A percentile compares a stretch with the other conserved stretches of the same genome.
These are phyloP conservation scores for Brachypteracias leptosomus DNA, from an alignment of 2,113 vertebrate genomes.

Conservation along the genomic window DNA sequence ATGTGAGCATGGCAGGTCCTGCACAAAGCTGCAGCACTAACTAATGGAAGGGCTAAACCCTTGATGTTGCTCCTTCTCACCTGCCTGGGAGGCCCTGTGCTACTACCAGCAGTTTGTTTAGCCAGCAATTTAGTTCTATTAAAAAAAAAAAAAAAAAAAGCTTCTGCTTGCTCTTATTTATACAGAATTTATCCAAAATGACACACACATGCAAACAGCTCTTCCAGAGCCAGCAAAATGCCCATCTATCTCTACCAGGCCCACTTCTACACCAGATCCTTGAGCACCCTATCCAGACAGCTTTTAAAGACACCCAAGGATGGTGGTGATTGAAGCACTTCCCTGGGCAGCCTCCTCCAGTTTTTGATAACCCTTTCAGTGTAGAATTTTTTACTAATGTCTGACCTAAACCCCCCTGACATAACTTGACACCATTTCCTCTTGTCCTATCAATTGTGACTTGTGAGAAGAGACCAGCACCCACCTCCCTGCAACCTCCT, in stretches of 20 bases:
- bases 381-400: no score
- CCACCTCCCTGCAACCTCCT: background rate
- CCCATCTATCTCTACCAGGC: no score
- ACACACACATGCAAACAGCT: background rate
- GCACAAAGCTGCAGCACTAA: background rate
- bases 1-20: rapidly evolving
- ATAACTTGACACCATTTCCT: no score
- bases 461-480: no score
- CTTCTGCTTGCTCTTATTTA: background rate
- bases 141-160: background rate
- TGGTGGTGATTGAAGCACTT: no score
- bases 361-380: no score
- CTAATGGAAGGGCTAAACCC: background rate
- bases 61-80: background rate
- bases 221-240: background rate
- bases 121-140: background rate
- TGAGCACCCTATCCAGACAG: no score
- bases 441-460: no score
- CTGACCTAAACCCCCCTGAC: no score
- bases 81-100: background rate
- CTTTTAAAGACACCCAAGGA: no score
- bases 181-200: background rate
- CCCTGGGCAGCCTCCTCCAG: no score
- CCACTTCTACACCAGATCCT: no score
- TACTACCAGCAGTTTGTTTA: background rate